Base-by-base conservation (phyloP, 2,888 invertebrate genomes). In the Cheilosia variabilis region DNA sequence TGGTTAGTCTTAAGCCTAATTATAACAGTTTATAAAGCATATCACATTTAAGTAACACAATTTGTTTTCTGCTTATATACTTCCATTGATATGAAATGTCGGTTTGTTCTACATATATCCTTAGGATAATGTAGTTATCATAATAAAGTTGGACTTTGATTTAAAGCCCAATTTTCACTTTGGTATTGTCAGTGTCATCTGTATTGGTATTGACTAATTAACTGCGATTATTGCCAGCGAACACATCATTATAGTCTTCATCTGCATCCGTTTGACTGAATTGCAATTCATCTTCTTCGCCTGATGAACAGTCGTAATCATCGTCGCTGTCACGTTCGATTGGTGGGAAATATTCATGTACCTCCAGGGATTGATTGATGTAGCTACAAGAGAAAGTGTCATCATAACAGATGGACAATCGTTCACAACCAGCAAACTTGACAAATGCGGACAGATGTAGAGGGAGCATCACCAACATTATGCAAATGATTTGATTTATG, bases 281-380 rank as follows among this genome's bases (percentile, higher is more conserved):
- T 80, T 90, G 90, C 52, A 92, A 89, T 80, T 92, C 92, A 50
- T 90, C 90, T 80, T 90, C 89, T 50, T 90, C 89, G 47, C 90
- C 91, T 55, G 87, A 87, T 45, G 90, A 90, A 75, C 91, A 90
- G 76, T 91, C 90, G 76, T 89, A 90, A 58, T 89, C 73, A 82
- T 89, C 90, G 52, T 90, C 89, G 79, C 90, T 90, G 47, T 92
- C 90, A 89, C 92, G 92, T 90, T 88, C 88, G 57, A 94, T 92
- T 90, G 94, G 95, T 92, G 97, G 97, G 94, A 97, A 97, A 93
- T 97, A 95, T 93, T 97, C 97, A 95, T 97, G 96, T 94, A 97
- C 96, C 94, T 96, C 96, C 94, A 96, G 94, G 94, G 97, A 96
- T 94, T 97, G 97, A 94, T 96, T 96, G 94, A 96, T 94, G 95